A percentile compares a stretch with the other conserved stretches of the same genome.
phyloP scores from a whole-genome alignment of 1,140 invertebrate genomes.

The Chrysoperla carnea region DNA sequence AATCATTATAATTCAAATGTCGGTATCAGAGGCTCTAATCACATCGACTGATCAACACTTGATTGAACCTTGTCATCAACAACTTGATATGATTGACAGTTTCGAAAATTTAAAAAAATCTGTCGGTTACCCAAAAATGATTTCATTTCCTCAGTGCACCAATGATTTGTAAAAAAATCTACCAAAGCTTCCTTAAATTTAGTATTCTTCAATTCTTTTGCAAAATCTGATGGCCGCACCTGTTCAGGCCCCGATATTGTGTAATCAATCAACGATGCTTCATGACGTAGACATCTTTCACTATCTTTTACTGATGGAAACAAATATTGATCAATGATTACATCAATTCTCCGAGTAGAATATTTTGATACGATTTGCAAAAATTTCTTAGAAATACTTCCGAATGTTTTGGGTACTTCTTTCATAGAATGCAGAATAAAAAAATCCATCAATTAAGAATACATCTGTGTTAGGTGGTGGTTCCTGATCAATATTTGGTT shows the following conservation, averaged over 20 bases:
- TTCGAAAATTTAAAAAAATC: constrained; percentile 9
- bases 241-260: constrained; percentile 7
- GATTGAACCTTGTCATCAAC: constrained; percentile 6
- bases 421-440: constrained; percentile 8
- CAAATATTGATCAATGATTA: neutral
- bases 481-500: constrained; percentile 4
- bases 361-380: neutral
- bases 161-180: constrained; percentile 1
- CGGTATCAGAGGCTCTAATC: constrained; percentile 9
- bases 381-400: neutral
- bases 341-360: neutral
- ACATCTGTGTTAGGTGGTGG: constrained; percentile 7
- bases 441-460: constrained; percentile 8
- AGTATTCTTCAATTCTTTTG: neutral
- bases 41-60: constrained; percentile 7
- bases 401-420: neutral
- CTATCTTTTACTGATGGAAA: constrained; percentile 2
- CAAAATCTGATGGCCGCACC: neutral
- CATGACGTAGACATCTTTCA: constrained; percentile 10
- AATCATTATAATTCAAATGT: constrained; percentile 12
- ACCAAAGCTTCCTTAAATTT: constrained; percentile 1
- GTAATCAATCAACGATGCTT: constrained; percentile 7
- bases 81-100: constrained; percentile 10
- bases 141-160: neutral
- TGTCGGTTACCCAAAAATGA: neutral